Base-by-base conservation (phyloP, 2,113 vertebrate species). In the Terrapene triunguis region DNA sequence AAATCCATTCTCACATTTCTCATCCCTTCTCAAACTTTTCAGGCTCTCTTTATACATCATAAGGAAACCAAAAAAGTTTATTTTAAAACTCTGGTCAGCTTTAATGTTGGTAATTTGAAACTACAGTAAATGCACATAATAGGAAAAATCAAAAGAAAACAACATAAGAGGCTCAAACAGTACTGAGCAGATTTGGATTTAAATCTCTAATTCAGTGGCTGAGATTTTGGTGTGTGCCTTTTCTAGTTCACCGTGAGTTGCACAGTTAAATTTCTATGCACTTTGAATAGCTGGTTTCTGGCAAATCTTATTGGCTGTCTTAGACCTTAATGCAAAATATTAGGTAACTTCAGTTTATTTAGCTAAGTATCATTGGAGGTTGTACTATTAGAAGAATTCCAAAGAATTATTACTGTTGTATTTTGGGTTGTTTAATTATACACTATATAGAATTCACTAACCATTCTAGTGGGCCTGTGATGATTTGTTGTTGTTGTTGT, bases 281-380 rank as follows among this genome's bases (percentile, higher is more conserved):
- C 24, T 82, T 94, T 96, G 80, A 29, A 90, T 62, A 79, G 14
- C 51, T 79, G 13, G 5, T 78, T 94, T 95, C 89, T 79, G 57
- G 12, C 11, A 0, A 53, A n/a, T 12, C 80, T 92, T 88, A 72
- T 29, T 53, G 38, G 21, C n/a, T 22, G 11, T 74, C 69, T 74
- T 85, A 53, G 25, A 86, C 89, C 78, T 42, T 92, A 94, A 25
- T 53, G 44, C 59, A 82, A 88, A 94, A 62, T 62, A 85, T 55
- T 4, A 91, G 35, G 69, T 44, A 12, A 84, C 94, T 92, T 91
- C 22, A 29, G 85, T 38, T 92, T 92, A 89, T 35, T 72, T 93
- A 89, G 74, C 89, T 85, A 93, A 78, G 32, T 12, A 53, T 95
- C 29, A 32, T 42, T 2, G 5, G n/a, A 50, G 51, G 87, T 92